Conservation (phyloP, 2,888 invertebrate genomes). For the Protodeltote pygarga region DNA sequence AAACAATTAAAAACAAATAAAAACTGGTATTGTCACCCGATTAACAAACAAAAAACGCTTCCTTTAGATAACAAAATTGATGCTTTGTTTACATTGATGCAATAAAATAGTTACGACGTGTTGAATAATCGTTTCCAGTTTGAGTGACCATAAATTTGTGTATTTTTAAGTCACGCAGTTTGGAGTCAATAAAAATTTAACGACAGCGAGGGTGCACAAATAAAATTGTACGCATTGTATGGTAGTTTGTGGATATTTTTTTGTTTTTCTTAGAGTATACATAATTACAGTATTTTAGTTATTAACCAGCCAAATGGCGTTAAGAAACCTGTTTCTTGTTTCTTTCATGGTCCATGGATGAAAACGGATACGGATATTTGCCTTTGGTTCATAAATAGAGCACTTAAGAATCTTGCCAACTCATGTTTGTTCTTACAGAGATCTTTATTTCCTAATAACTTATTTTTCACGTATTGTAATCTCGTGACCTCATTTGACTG, state of each 20-base stretch:
- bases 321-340: constrained; percentile 20
- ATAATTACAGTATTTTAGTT: constrained; percentile 24
- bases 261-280: constrained; percentile 40
- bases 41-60: constrained; percentile 45
- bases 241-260: constrained; percentile 55
- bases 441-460: constrained; percentile 35
- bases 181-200: constrained; percentile 85
- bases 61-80: constrained; percentile 71
- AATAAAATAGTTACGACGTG: constrained; percentile 86
- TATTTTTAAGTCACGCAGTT: constrained; percentile 85
- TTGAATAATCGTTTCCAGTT: constrained; percentile 84
- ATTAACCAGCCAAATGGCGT: constrained; percentile 23
- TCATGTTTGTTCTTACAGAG: constrained; percentile 32
- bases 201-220: constrained; percentile 79
- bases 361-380: too few species aligned
- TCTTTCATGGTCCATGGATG: background rate
- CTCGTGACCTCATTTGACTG: constrained; percentile 48
- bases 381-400: too few species aligned
- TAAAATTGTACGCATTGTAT: constrained; percentile 76
- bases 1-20: constrained; percentile 30
- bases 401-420: constrained; percentile 24
- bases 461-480: constrained; percentile 51
- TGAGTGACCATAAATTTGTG: constrained; percentile 86
- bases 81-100: constrained; percentile 81
- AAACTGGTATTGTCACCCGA: constrained; percentile 23